phyloP scores from a whole-genome alignment of 2,888 invertebrate species.

The Drepana falcataria region DNA sequence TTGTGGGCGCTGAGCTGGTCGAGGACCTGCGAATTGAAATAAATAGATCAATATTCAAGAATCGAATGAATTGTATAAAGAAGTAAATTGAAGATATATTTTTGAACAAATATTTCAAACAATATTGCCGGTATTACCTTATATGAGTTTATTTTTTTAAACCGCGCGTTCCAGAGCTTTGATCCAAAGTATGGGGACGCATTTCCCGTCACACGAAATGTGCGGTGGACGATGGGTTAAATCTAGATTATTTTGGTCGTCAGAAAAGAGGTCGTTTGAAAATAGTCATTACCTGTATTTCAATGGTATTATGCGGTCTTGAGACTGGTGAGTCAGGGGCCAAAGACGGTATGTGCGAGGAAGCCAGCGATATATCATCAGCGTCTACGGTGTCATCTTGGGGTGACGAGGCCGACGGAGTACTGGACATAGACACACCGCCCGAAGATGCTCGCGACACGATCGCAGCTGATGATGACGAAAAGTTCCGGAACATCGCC shows the following conservation, averaged over 20 bases:
- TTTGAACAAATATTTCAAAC: too few relatives aligned
- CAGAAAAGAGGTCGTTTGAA: too few relatives aligned
- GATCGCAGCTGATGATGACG: constrained; percentile 80
- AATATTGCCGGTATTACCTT: too few relatives aligned
- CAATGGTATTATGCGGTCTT: constrained; percentile 67
- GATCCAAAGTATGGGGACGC: too few relatives aligned
- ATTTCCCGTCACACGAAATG: too few relatives aligned
- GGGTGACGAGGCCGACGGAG: constrained; percentile 86
- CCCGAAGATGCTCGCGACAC: constrained; percentile 80
- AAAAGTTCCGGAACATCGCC: constrained; percentile 87
- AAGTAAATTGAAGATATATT: too few relatives aligned
- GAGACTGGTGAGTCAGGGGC: constrained; percentile 82
- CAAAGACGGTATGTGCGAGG: constrained; percentile 77
- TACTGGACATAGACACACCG: constrained; percentile 82
- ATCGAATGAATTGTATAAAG: too few relatives aligned
- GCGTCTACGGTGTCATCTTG: constrained; percentile 85
- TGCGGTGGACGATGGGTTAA: too few relatives aligned
- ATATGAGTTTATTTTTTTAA: too few relatives aligned
- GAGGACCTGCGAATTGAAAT: constrained; percentile 69
- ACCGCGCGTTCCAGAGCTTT: too few relatives aligned
- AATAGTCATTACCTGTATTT: constrained; percentile 53
- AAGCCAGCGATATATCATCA: constrained; percentile 85
- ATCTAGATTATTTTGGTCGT: too few relatives aligned
- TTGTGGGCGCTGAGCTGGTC: constrained; percentile 84
- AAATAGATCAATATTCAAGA: neutral